phyloP scores from a whole-genome alignment of 2,888 invertebrate species.

The Leucania comma region DNA sequence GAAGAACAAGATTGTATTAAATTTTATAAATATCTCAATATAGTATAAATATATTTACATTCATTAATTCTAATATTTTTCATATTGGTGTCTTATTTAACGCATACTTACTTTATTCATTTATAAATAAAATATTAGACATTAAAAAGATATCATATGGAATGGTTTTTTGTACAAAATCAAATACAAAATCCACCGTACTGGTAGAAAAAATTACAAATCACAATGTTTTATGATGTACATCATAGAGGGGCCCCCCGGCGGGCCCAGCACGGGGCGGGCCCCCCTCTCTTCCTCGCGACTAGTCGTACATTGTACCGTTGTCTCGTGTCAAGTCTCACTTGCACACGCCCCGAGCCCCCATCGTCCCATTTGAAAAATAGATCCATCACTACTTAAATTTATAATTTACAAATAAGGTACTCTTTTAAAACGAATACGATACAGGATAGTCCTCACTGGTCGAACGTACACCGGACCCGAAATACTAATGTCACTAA shows the following conservation, averaged over 20 bases:
- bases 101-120: conserved; percentile 85
- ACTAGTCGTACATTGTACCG: conserved; percentile 89
- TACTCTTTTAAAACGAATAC: conserved; percentile 88
- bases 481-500: conserved; percentile 83
- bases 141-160: conserved; percentile 87
- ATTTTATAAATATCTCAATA: conserved; percentile 90
- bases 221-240: conserved; percentile 83
- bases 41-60: conserved; percentile 91
- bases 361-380: conserved; percentile 85
- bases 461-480: conserved; percentile 74
- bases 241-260: conserved; percentile 69
- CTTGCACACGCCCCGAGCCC: conserved; percentile 80
- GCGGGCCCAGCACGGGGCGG: conserved; percentile 68
- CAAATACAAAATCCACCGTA: conserved; percentile 86
- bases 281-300: conserved; percentile 64
- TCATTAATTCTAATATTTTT: conserved; percentile 86
- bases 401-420: conserved; percentile 90
- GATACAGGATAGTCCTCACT: conserved; percentile 82
- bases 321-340: conserved; percentile 84
- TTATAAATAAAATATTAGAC: conserved; percentile 87
- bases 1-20: conserved; percentile 90
- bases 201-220: conserved; percentile 84
- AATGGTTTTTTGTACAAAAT: conserved; percentile 90
- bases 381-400: conserved; percentile 90
- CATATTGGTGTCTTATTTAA: conserved; percentile 90